These are phyloP conservation scores for Hydrophis major DNA, from an alignment of 2,797 vertebrate genomes.

Conservation along the genomic window DNA sequence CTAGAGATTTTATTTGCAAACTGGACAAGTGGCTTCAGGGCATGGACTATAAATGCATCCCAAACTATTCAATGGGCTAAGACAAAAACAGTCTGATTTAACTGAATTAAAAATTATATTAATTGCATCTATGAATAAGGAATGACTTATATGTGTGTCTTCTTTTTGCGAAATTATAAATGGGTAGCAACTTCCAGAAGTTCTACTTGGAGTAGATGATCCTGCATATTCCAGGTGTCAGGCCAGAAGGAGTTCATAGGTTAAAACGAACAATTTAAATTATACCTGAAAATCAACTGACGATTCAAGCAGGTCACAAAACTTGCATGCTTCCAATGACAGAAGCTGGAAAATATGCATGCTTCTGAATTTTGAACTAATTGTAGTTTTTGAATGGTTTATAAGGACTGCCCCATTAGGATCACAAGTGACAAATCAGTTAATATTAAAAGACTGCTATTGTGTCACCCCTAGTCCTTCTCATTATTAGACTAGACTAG, in stretches of 20 bases:
- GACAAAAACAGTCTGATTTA: not conserved
- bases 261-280: not conserved
- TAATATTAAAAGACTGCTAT: not conserved
- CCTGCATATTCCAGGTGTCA: not conserved
- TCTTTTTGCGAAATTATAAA: not conserved
- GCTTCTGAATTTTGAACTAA: not conserved
- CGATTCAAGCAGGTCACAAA: not conserved
- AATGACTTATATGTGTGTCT: not conserved
- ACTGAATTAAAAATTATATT: not conserved
- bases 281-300: not conserved
- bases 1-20: not conserved
- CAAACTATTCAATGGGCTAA: not conserved
- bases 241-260: not conserved
- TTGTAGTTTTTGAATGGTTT: not conserved
- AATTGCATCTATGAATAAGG: not conserved
- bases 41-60: not conserved
- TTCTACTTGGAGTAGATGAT: not conserved
- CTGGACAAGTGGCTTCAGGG: not conserved
- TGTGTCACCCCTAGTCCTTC: not conserved
- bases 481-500: not conserved
- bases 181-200: not conserved
- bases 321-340: not conserved
- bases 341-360: not conserved
- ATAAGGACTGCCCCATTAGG: not conserved
- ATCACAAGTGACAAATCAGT: not conserved